These are phyloP conservation scores for Calyptomena viridis DNA, from an alignment of 2,113 vertebrate species.

Conservation along the genomic window DNA sequence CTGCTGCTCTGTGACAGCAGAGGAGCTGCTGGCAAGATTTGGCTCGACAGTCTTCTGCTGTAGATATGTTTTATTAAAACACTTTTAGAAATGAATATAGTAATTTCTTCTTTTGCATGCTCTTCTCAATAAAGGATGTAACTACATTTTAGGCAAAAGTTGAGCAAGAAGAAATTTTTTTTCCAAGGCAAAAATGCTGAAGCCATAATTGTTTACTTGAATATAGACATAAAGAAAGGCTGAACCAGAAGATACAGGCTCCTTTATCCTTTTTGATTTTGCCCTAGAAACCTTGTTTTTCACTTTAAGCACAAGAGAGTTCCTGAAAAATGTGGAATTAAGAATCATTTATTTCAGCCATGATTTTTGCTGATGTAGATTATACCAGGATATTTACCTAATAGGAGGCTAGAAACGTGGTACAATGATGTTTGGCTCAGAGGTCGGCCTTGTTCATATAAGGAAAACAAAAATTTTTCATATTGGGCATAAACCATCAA, in stretches of 20 bases:
- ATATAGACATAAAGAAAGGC: background rate
- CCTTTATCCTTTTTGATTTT: background rate
- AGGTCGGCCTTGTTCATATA: background rate
- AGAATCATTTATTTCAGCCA: background rate
- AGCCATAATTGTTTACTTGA: background rate
- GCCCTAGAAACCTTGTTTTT: background rate
- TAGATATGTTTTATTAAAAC: background rate
- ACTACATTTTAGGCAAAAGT: background rate
- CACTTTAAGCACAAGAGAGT: background rate
- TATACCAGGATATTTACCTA: background rate
- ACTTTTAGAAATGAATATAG: background rate
- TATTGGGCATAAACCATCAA: background rate
- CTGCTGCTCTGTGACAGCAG: background rate
- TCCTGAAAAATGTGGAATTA: background rate
- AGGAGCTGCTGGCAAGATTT: background rate
- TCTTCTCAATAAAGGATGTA: background rate
- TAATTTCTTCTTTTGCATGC: background rate
- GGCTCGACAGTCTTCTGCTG: background rate
- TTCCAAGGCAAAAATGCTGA: background rate
- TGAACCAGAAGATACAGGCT: background rate
- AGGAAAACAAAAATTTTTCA: background rate
- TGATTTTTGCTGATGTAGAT: background rate
- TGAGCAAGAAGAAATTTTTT: background rate
- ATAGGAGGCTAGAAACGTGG: background rate
- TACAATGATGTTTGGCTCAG: background rate